Base-by-base conservation (phyloP, 2,797 vertebrate species). In the Eurystomus glaucurus region DNA sequence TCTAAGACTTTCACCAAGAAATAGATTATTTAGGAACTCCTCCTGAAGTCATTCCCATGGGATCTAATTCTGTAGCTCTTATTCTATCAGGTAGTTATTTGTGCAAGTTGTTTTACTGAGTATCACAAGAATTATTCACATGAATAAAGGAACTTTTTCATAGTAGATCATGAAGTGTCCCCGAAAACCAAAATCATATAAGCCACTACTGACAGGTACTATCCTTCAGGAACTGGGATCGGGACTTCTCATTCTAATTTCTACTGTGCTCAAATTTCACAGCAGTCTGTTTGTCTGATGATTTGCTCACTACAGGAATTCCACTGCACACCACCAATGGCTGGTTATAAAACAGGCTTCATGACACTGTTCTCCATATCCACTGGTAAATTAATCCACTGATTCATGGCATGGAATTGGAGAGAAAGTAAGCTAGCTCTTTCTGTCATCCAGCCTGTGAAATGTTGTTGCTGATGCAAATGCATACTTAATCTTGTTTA, bases 231-330 rank as follows among this genome's bases (percentile, higher is more conserved):
- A 95, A 85, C 1, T 64, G 26, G 21, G 37, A 62, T 20, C 74
- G 55, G 33, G 60, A 71, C 39, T 91, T 95, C 39, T 87, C 33
- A 84, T 78, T 90, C 68, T 68, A 19, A 64, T 52, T 95, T 78
- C 76, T 69, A 70, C 54, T 81, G 15, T 65, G 76, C 31, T 35
- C 75, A 94, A 75, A 80, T 83, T 95, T 69, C 55, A 64, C 48
- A 87, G 66, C 50, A 74, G 35, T 93, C 86, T 95, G 51, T 82
- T 61, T 93, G 54, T 81, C 84, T 81, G 86, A 94, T 58, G 46
- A 94, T 94, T 94, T 96, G 84, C 77, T 96, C 87, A 93, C 92
- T 95, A 97, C 62, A 96, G 46, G 71, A 90, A 88, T 96, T 97
- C 92, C 50, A 60, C 68, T 76, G 79, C 69, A 81, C 29, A 81